Conservation (phyloP, 2,888 invertebrate species). For the Galerucella pusilla region DNA sequence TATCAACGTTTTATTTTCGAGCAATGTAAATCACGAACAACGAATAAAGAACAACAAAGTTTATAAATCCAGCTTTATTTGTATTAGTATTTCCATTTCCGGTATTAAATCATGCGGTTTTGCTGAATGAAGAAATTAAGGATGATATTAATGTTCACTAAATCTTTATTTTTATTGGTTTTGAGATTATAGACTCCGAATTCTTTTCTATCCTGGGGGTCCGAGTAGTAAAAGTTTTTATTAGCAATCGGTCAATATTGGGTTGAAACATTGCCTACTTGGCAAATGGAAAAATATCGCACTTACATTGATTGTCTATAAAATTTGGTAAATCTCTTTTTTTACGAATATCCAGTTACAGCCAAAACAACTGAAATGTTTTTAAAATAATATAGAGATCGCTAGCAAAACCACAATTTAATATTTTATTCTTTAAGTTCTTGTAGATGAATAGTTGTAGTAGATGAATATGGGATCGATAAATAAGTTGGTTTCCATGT, state of each 20-base stretch:
- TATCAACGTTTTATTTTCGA: no score
- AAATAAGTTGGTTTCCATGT: no score
- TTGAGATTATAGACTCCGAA: slow-evolving; percentile 25
- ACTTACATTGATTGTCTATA: slow-evolving; percentile 17
- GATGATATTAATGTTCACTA: slow-evolving; percentile 29
- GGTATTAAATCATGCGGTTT: slow-evolving; percentile 39
- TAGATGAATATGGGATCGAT: no score
- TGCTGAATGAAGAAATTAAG: slow-evolving; percentile 35
- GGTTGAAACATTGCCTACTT: slow-evolving; percentile 27
- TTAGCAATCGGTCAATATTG: slow-evolving; percentile 28
- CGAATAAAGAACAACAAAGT: no score
- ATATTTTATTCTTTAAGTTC: no score
- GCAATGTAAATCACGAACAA: no score
- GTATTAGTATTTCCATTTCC: slow-evolving; percentile 8
- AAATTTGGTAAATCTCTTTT: neutral
- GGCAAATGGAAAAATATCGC: slow-evolving; percentile 14
- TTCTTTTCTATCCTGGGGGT: slow-evolving; percentile 14
- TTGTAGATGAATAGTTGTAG: no score
- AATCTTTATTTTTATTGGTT: slow-evolving; percentile 35
- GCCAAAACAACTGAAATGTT: neutral
- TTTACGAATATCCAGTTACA: neutral
- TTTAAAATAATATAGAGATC: no score
- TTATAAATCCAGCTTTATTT: neutral
- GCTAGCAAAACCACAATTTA: no score
- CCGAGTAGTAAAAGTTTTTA: slow-evolving; percentile 34